Evolutionary conservation across 2,113 vertebrate species (phyloP), one percentile per base, ranked within the genome.

Genomic region (Polyodon spathula): DNA sequence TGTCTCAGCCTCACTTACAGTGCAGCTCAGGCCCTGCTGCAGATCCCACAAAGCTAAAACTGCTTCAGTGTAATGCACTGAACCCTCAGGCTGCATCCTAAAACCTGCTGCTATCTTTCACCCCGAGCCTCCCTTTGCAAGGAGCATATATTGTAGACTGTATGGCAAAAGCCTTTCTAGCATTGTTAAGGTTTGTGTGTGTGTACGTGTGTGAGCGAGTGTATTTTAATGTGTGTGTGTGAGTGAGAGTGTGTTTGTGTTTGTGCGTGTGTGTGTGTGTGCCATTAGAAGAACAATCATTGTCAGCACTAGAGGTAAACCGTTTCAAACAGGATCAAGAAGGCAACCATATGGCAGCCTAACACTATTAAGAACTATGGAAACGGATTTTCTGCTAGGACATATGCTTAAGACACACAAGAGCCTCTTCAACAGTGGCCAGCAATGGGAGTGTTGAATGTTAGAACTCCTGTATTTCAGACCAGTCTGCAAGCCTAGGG

Each of bases 301-400:
- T 11, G 6, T 51, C 59, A 16, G 10, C 40, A 51, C 68, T 72
- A 63, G 61, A 68, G 75, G 73, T 78, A 74, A 85, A 74, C 68
- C 76, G 62, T 54, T 66, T 68, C 61, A 81, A 81, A 80, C 69
- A 71, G 81, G 84, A 84, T 86, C 75, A 78, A 66, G 56, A 27
- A 42, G 62, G 46, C 17, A 60, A 65, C 70, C 83, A 84, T 80
- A 84, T 84, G 81, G 78, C 60, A 61, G 59, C 65, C 73, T 66
- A 64, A 69, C 60, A 61, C 51, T 17, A 56, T 55, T 66, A 55
- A 39, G 56, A 66, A 66, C 66, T 66, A 63, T 39, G 27, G 9
- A 46, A 17, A 9, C 7, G 54, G 38, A 50, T 40, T 39, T 59
- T 64, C 38, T 12, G 50, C 50, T 56, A 59, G 43, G 48, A 12